Conservation (phyloP, 2,888 invertebrate species). For the Napeogenes sylphis region DNA sequence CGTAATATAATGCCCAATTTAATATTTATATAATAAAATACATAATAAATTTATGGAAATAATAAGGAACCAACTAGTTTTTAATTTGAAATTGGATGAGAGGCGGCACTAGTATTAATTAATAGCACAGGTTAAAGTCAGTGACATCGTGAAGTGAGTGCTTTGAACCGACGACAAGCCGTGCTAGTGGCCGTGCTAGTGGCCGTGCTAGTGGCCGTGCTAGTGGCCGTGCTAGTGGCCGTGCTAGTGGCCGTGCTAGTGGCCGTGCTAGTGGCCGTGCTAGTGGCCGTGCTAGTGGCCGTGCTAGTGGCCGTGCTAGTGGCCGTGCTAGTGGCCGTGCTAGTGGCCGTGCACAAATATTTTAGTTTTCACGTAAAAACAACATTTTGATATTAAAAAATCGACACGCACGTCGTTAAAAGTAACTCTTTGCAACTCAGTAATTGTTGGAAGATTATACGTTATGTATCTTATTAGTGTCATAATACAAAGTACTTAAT, state of each 20-base stretch:
- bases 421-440: constrained; percentile 1
- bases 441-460: no score
- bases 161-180: constrained; percentile 47
- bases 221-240: constrained; percentile 26
- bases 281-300: constrained; percentile 25
- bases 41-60: no score
- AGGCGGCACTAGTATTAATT: constrained; percentile 15
- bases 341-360: constrained; percentile 24
- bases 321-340: constrained; percentile 12
- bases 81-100: neutral
- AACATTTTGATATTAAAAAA: constrained; percentile 8
- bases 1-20: no score
- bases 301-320: constrained; percentile 20
- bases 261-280: constrained; percentile 22
- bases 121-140: constrained; percentile 35
- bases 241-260: constrained; percentile 25
- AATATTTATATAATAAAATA: no score
- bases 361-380: constrained; percentile 20
- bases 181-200: constrained; percentile 14
- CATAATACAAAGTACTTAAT: no score
- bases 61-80: neutral
- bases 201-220: constrained; percentile 12
- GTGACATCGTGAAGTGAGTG: constrained; percentile 43
- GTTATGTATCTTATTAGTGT: no score
- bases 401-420: constrained; percentile 19